Conservation (phyloP, 1,140 invertebrate species). For the Zophobas atratus region DNA sequence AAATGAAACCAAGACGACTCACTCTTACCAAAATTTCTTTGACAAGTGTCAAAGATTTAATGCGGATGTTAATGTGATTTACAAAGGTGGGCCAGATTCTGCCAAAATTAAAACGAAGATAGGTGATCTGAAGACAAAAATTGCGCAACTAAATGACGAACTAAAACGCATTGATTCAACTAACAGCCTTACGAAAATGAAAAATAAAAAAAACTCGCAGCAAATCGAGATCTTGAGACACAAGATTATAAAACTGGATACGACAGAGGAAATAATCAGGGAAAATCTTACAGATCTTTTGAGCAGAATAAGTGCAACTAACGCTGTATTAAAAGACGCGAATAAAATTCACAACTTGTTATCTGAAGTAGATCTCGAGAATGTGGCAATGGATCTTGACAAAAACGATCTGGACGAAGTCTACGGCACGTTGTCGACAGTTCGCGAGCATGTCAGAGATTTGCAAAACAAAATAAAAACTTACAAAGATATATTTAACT, state of each 20-base stretch:
- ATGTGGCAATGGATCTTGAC: not conserved
- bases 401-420: slow-evolving; percentile 11
- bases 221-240: slow-evolving; percentile 47
- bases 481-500: slow-evolving; percentile 74
- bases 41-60: slow-evolving; percentile 54
- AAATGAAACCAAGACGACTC: slow-evolving; percentile 45
- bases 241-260: slow-evolving; percentile 42
- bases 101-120: slow-evolving; percentile 46
- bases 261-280: slow-evolving; percentile 34
- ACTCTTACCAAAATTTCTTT: slow-evolving; percentile 48
- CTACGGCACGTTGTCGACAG: not conserved
- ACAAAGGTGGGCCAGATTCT: slow-evolving; percentile 42
- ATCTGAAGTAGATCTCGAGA: slow-evolving; percentile 1
- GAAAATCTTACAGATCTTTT: slow-evolving; percentile 50
- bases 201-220: slow-evolving; percentile 55
- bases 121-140: slow-evolving; percentile 53
- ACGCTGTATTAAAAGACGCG: slow-evolving; percentile 17
- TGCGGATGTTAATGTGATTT: slow-evolving; percentile 48
- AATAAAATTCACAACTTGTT: slow-evolving; percentile 13
- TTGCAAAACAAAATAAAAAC: slow-evolving; percentile 53
- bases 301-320: slow-evolving; percentile 30
- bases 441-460: slow-evolving; percentile 27
- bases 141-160: slow-evolving; percentile 50
- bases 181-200: slow-evolving; percentile 43
- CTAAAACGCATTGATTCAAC: slow-evolving; percentile 8